Conservation (phyloP, 2,113 vertebrate species). For the Cyprinodon tularosa region DNA sequence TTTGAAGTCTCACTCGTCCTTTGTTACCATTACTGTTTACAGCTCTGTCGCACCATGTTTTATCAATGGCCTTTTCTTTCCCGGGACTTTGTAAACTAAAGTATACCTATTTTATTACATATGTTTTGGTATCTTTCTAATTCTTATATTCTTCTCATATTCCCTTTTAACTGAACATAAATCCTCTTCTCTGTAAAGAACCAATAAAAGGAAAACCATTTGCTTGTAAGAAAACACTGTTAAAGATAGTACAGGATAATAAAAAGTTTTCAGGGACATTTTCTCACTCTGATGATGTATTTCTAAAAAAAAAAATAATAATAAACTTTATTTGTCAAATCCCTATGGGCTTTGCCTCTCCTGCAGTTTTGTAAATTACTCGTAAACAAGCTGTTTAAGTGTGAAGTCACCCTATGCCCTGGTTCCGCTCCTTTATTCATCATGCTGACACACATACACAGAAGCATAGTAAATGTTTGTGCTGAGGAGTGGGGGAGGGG, state of each 20-base stretch:
- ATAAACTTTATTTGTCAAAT: slow-evolving; percentile 37
- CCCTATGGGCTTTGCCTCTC: slow-evolving; percentile 33
- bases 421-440: slow-evolving; percentile 72
- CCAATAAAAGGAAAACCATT: background rate
- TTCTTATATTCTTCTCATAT: slow-evolving; percentile 14
- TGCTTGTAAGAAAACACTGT: slow-evolving; percentile 1
- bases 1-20: slow-evolving; percentile 44
- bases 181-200: slow-evolving; percentile 1
- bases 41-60: slow-evolving; percentile 50
- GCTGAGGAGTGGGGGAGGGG: slow-evolving; percentile 52
- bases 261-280: slow-evolving; percentile 5
- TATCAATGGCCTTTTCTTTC: slow-evolving; percentile 55
- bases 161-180: background rate
- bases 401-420: slow-evolving; percentile 66
- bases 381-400: slow-evolving; percentile 73
- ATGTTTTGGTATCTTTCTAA: slow-evolving; percentile 11
- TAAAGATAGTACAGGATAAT: background rate
- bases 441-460: slow-evolving; percentile 49
- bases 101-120: slow-evolving; percentile 28
- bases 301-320: slow-evolving; percentile 22
- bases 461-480: slow-evolving; percentile 57
- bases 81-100: slow-evolving; percentile 12
- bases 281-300: slow-evolving; percentile 18
- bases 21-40: slow-evolving; percentile 48
- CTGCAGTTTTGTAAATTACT: slow-evolving; percentile 61